Base-by-base conservation (phyloP, 2,113 vertebrate genomes). In the Triplophysa siluroides region DNA sequence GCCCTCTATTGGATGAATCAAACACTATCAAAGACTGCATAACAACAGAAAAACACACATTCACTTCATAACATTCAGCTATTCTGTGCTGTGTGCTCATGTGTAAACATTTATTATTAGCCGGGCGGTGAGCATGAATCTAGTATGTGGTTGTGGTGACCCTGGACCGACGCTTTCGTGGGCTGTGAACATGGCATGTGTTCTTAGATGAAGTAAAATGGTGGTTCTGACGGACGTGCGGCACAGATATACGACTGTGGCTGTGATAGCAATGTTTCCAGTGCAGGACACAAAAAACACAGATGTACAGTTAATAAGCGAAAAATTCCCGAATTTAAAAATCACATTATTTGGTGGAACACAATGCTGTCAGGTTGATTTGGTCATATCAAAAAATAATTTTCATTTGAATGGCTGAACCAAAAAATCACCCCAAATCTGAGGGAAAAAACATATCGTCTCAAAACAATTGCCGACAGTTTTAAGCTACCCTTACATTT, bases 1-100 rank as follows among this genome's bases (percentile, higher is more conserved):
- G 93, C 91, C 92, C 92, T 92, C 93, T 93, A 78, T 90, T 92
- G 93, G 90, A 78, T 54, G 63, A 47, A 47, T 10, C 21, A 62
- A 1, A 75, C 33, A 24, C 16, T 14, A 38, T 13, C 26, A 70
- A 19, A 16, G 8, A 9, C 54, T 26, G 23, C 58, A 47, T 61
- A 16, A 63, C 23, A 75, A 62, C 41, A 75, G 24, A 63, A 24
- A 26, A 61, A 29, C 54, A 60, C 26, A 38, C 54, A 70, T 24
- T 16, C 54, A 60, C 54, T 23, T 41, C 54, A 38, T 60, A n/a
- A 60, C 50, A 1, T n/a, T 72, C 33, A 16, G 13, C 11, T 74
- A 60, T 60, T 60, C 10, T 33, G 58, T 14, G 13, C 16, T n/a
- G 26, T n/a, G 16, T 29, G 54, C n/a, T 54, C 50, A 54, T 54